Percentiles rank a stretch among this genome's conserved stretches.
phyloP scores from a whole-genome alignment of 2,113 vertebrate genomes.

The Antechinus stuartii region DNA sequence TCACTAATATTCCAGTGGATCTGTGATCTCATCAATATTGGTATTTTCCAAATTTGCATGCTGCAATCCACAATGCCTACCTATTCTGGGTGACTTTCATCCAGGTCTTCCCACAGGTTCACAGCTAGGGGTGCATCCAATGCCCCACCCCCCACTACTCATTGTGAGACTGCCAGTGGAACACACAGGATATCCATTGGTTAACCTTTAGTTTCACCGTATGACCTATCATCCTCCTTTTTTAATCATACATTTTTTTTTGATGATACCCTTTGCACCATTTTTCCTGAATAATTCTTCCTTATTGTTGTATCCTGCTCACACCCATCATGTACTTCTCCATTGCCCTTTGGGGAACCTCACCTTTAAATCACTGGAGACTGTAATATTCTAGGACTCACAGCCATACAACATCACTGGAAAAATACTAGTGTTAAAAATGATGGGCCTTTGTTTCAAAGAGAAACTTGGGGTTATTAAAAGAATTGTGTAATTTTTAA shows the following conservation, averaged over 20 bases:
- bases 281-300: background rate
- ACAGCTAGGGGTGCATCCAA: background rate
- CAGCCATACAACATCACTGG: background rate
- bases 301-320: conserved; percentile 6
- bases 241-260: background rate
- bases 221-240: background rate
- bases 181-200: background rate
- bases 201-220: background rate
- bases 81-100: background rate
- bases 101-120: background rate
- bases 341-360: background rate
- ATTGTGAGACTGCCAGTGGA: background rate
- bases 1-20: background rate
- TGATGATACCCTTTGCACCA: background rate
- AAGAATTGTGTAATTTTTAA: background rate
- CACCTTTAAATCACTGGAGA: conserved; percentile 6
- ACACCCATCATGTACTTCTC: background rate
- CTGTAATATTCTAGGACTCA: conserved; percentile 8
- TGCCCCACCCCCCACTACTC: background rate
- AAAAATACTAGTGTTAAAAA: background rate
- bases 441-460: background rate
- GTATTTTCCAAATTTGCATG: background rate
- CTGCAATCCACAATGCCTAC: background rate
- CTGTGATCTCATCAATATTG: background rate
- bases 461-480: conserved; percentile 4